Conservation (phyloP, 2,888 invertebrate species). For the Pachydiplax longipennis region DNA sequence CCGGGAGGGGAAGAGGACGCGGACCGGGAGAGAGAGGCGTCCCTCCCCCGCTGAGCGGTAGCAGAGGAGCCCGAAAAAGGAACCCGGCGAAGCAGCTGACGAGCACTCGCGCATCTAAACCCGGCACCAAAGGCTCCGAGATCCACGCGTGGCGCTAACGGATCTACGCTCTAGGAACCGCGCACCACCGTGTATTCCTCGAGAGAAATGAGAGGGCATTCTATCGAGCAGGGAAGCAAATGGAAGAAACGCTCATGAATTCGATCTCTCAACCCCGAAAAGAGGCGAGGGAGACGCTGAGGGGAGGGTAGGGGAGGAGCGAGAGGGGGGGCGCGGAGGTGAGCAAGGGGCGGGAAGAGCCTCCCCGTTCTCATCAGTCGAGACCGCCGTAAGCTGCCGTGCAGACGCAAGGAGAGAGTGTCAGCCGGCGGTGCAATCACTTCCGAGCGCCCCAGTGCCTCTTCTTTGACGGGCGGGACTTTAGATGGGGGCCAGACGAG, state of each 20-base stretch:
- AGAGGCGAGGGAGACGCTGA: background rate
- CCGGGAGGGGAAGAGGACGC: background rate
- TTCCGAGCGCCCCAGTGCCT: background rate
- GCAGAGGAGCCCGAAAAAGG: background rate
- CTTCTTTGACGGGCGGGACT: background rate
- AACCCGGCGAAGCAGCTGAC: background rate
- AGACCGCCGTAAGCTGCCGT: slow-evolving; percentile 10
- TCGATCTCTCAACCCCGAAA: slow-evolving; percentile 43
- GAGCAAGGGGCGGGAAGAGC: background rate
- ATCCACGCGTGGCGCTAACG: background rate
- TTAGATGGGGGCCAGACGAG: slow-evolving; percentile 14
- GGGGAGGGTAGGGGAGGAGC: background rate
- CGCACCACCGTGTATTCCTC: background rate
- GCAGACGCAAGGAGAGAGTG: background rate
- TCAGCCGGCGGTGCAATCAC: background rate
- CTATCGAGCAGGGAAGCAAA: slow-evolving; percentile 29
- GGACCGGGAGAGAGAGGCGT: background rate
- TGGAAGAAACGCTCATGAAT: slow-evolving; percentile 43
- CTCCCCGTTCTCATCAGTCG: slow-evolving; percentile 13
- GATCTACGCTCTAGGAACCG: background rate
- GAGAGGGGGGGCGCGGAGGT: background rate
- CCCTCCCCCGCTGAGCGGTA: background rate
- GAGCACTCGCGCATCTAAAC: background rate
- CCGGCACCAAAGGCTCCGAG: background rate
- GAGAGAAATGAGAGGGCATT: background rate